Conservation (phyloP, 1,140 invertebrate species). For the Probaryconus sp. region DNA sequence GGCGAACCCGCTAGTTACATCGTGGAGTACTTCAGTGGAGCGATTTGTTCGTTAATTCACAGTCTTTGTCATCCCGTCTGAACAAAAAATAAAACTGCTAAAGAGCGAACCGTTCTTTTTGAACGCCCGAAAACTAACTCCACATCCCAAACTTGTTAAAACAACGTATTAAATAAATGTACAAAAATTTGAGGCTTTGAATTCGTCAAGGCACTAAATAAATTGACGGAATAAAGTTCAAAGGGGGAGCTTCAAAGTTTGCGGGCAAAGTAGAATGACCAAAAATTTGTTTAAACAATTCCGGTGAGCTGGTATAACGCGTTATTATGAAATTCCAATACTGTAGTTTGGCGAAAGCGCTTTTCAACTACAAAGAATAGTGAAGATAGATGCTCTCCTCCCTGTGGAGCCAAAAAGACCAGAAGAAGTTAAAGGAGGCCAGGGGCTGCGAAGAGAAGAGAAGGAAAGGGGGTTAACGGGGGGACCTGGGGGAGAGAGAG, state of each 20-base stretch:
- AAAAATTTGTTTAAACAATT: too few relatives aligned
- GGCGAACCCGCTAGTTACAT: constrained; percentile 12
- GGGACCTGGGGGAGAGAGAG: too few relatives aligned
- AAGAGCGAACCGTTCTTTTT: constrained; percentile 18
- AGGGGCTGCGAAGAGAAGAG: too few relatives aligned
- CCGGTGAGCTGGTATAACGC: too few relatives aligned
- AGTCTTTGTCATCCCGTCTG: not conserved
- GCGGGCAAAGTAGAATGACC: too few relatives aligned
- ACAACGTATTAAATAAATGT: too few relatives aligned
- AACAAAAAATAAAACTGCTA: constrained; percentile 14
- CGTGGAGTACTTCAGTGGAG: constrained; percentile 24
- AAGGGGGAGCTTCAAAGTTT: too few relatives aligned
- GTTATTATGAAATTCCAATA: constrained; percentile 49
- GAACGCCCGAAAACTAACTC: not conserved
- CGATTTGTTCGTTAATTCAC: constrained; percentile 33
- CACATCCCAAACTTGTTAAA: not conserved
- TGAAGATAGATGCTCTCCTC: constrained; percentile 32
- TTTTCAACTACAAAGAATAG: constrained; percentile 46
- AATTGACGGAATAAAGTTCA: too few relatives aligned
- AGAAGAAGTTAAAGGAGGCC: constrained; percentile 59
- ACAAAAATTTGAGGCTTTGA: too few relatives aligned
- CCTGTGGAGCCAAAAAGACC: constrained; percentile 29
- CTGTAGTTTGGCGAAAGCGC: constrained; percentile 32
- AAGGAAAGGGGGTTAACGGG: too few relatives aligned
- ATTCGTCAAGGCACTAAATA: too few relatives aligned